phyloP scores from a whole-genome alignment of 2,888 invertebrate species.

The Troglohyphantes excavatus region DNA sequence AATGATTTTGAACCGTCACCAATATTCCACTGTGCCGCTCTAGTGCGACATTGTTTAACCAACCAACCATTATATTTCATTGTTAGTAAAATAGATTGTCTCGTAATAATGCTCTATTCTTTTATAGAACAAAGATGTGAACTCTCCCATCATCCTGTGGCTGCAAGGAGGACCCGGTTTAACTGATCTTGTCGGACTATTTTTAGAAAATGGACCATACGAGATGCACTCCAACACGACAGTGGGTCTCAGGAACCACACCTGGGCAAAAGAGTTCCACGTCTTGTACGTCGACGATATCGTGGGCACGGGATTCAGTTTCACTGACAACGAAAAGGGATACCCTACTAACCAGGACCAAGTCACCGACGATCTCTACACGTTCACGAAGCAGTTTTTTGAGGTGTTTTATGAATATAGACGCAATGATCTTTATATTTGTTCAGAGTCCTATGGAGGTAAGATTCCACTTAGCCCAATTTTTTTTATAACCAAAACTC shows the following conservation, averaged over 20 bases:
- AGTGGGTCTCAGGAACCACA: too few relatives aligned
- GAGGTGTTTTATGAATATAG: constrained; percentile 90
- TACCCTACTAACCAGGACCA: constrained; percentile 90
- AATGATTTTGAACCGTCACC: too few relatives aligned
- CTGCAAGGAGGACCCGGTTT: constrained; percentile 84
- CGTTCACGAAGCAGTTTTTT: constrained; percentile 91
- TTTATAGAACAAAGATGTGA: constrained; percentile 80
- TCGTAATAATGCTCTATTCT: too few relatives aligned
- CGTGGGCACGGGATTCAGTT: constrained; percentile 95
- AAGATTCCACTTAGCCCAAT: too few relatives aligned
- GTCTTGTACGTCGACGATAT: constrained; percentile 95
- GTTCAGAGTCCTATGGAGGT: constrained; percentile 94
- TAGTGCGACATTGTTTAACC: too few relatives aligned
- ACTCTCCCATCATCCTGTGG: constrained; percentile 83
- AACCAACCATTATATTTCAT: too few relatives aligned
- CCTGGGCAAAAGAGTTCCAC: not conserved
- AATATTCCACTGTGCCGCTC: too few relatives aligned
- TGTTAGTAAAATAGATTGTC: too few relatives aligned
- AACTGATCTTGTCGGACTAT: constrained; percentile 83
- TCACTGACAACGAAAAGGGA: constrained; percentile 89
- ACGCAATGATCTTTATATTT: constrained; percentile 90
- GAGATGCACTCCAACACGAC: constrained; percentile 84
- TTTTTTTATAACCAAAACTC: too few relatives aligned
- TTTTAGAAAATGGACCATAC: constrained; percentile 91
- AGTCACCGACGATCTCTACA: constrained; percentile 91